Base-by-base conservation (phyloP, 2,113 vertebrate species). In the Indicator indicator region DNA sequence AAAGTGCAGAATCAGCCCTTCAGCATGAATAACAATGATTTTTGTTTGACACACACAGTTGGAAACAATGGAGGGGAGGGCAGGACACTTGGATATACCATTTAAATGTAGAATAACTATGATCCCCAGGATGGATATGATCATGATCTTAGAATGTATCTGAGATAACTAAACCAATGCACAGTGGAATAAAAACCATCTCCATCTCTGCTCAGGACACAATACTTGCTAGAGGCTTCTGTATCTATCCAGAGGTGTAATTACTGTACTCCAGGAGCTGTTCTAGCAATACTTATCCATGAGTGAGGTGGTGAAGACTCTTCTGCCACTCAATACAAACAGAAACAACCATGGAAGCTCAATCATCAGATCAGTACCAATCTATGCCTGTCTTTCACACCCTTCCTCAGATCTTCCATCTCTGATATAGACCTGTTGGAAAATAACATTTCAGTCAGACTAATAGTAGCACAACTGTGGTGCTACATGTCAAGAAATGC, bases 1-100 rank as follows among this genome's bases (percentile, higher is more conserved):
- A 64, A 58, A 89, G 60, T 80, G 52, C 60, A 89, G 93, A 96
- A 83, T 88, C 79, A 88, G 46, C 33, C 46, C 42, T 91, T 90
- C 12, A 32, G 83, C 26, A 74, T 59, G 72, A 91, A 79, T 91
- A 88, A 71, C 42, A 70, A 75, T 73, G 74, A 81, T 42, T 96
- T 70, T 42, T 83, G 18, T 64, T 77, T 58, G 69, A 86, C 42
- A 89, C 75, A 63, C 36, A 62, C 36, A 67, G 48, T 63, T 89
- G 72, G 52, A 89, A 90, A 68, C 33, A 80, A 52, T 1, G 4
- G n/a, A 76, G 21, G n/a, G 83, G 46, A 85, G 38, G 24, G 27
- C 71, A 1, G 8, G 44, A 63, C 73, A 73, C 27, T 50, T 82
- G 42, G 16, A 60, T 56, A 62, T 38, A 46, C 24, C 58, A 72